phyloP scores from a whole-genome alignment of 2,797 vertebrate species.

The Enteromius trimaculatus region DNA sequence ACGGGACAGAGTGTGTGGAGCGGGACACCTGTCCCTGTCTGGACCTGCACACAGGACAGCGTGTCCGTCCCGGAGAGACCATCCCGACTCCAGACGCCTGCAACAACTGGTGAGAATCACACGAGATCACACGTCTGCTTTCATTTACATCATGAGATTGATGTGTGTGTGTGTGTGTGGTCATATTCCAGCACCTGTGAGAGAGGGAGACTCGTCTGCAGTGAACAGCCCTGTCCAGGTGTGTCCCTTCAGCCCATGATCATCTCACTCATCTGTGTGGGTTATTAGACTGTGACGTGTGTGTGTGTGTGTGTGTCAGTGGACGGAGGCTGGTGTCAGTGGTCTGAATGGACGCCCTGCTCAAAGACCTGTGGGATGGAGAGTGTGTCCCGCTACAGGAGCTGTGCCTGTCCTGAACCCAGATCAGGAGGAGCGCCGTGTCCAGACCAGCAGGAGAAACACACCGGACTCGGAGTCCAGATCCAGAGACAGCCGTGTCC shows the following conservation, averaged over 20 bases:
- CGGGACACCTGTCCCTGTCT: constrained; percentile 80
- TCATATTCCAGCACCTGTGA: constrained; percentile 80
- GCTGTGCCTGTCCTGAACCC: constrained; percentile 83
- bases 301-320: constrained; percentile 69
- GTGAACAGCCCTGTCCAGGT: constrained; percentile 81
- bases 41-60: constrained; percentile 75
- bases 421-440: constrained; percentile 76
- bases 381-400: constrained; percentile 80
- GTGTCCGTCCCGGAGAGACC: constrained; percentile 71
- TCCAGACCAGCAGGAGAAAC: constrained; percentile 72
- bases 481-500: constrained; percentile 81
- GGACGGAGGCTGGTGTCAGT: constrained; percentile 84
- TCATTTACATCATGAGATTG: background rate
- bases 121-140: background rate
- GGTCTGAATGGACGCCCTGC: constrained; percentile 86
- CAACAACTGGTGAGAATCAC: constrained; percentile 85
- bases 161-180: background rate
- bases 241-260: constrained; percentile 20
- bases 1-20: constrained; percentile 77
- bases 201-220: constrained; percentile 80
- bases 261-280: background rate
- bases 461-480: constrained; percentile 76
- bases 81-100: constrained; percentile 75
- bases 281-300: background rate
- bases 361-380: constrained; percentile 85